These are phyloP conservation scores for Ganaspis sp. DNA, from an alignment of 1,140 invertebrate species.

Conservation along the genomic window DNA sequence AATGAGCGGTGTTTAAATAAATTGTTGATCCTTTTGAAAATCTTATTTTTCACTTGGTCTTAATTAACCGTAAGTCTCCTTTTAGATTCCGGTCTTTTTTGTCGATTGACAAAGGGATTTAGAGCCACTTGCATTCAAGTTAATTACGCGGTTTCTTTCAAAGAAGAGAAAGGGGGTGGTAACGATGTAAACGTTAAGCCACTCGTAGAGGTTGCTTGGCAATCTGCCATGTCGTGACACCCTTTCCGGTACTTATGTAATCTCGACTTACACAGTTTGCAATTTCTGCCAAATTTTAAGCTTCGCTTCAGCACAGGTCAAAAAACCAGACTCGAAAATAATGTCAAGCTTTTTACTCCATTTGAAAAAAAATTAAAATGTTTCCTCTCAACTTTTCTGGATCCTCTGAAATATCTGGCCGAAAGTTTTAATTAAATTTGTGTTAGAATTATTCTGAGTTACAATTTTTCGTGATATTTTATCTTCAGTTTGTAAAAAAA, in stretches of 20 bases:
- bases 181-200: conserved; percentile 32
- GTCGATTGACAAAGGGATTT: conserved; percentile 29
- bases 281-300: conserved; percentile 7
- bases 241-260: conserved; percentile 20
- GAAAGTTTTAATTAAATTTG: too few relatives aligned
- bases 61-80: background rate
- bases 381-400: background rate
- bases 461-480: too few relatives aligned
- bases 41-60: conserved; percentile 20
- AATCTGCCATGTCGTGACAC: conserved; percentile 16
- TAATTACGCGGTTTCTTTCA: conserved; percentile 39
- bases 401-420: background rate
- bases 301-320: background rate
- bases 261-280: conserved; percentile 11
- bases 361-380: background rate
- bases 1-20: background rate
- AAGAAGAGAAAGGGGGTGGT: conserved; percentile 33
- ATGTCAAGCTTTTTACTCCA: background rate
- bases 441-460: too few relatives aligned
- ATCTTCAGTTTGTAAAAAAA: too few relatives aligned
- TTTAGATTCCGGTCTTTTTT: conserved; percentile 37
- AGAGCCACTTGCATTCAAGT: conserved; percentile 14
- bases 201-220: conserved; percentile 11
- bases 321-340: background rate
- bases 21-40: background rate